phyloP scores from a whole-genome alignment of 2,797 vertebrate genomes.

The Syngnathus rostellatus region DNA sequence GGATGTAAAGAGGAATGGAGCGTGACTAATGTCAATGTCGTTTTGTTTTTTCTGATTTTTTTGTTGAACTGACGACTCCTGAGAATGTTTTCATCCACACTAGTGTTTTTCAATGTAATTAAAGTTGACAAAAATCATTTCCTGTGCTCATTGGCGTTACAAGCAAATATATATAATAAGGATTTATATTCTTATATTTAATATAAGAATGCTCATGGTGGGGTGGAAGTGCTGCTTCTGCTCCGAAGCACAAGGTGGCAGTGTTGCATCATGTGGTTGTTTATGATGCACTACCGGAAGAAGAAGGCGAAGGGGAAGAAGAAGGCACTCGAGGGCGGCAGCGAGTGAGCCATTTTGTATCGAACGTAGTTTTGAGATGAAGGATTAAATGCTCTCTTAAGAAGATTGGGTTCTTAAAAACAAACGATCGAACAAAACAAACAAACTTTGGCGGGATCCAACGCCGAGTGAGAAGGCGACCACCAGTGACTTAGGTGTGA shows the following conservation, averaged over 20 bases:
- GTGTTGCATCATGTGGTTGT: not conserved
- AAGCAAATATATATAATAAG: no score
- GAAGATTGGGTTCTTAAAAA: not conserved
- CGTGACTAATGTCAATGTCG: not conserved
- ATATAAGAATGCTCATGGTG: no score
- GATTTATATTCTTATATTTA: no score
- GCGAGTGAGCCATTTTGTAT: constrained; percentile 1
- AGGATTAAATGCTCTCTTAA: not conserved
- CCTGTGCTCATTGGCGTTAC: no score
- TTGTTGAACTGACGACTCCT: constrained; percentile 2
- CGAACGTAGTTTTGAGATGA: not conserved
- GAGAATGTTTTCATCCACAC: constrained; percentile 6
- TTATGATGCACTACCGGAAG: not conserved
- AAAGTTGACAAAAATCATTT: no score
- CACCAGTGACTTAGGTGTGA: not conserved
- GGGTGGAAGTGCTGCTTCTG: no score
- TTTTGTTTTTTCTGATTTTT: not conserved
- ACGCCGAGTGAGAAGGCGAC: not conserved
- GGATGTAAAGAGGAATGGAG: not conserved
- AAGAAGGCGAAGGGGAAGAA: not conserved
- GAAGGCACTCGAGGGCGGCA: not conserved
- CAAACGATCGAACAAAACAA: not conserved
- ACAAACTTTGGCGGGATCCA: no score
- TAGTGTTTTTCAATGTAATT: not conserved
- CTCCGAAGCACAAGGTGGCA: not conserved